Percentiles rank a stretch among this genome's conserved stretches.
Evolutionary conservation across 2,113 vertebrate species (phyloP).

Genomic region (Cyanoderma ruficeps): DNA sequence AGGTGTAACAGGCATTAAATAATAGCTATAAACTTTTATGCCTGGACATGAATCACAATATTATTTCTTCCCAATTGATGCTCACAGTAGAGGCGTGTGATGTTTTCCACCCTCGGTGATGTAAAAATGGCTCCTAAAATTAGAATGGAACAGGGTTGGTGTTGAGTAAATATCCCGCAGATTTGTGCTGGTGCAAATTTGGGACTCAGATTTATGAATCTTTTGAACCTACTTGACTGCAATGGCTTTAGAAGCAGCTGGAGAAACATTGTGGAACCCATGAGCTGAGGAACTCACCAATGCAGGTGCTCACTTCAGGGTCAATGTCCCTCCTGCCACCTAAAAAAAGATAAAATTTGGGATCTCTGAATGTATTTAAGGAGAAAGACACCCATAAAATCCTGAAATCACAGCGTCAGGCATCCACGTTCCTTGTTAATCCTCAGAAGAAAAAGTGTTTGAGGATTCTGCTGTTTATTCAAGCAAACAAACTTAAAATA

Average conservation of each 20-base stretch:
- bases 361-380: not conserved
- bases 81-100: not conserved
- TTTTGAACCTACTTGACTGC: not conserved
- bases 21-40: not conserved
- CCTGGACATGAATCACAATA: not conserved
- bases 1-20: slow-evolving; percentile 24
- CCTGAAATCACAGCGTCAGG: not conserved
- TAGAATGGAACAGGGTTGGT: not conserved
- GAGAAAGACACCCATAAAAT: not conserved
- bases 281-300: not conserved
- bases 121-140: not conserved
- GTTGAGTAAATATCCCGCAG: not conserved
- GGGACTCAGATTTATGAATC: not conserved
- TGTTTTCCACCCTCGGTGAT: not conserved
- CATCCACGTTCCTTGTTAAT: not conserved
- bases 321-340: not conserved
- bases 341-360: not conserved
- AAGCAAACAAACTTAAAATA: slow-evolving; percentile 51
- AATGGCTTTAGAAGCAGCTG: not conserved
- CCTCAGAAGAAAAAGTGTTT: slow-evolving; percentile 12
- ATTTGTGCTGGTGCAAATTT: not conserved
- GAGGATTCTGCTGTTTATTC: slow-evolving; percentile 46
- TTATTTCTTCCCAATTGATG: not conserved
- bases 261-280: not conserved
- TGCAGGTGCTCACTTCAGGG: not conserved